Base-by-base conservation (phyloP, 2,113 vertebrate genomes). In the Crypturellus undulatus region DNA sequence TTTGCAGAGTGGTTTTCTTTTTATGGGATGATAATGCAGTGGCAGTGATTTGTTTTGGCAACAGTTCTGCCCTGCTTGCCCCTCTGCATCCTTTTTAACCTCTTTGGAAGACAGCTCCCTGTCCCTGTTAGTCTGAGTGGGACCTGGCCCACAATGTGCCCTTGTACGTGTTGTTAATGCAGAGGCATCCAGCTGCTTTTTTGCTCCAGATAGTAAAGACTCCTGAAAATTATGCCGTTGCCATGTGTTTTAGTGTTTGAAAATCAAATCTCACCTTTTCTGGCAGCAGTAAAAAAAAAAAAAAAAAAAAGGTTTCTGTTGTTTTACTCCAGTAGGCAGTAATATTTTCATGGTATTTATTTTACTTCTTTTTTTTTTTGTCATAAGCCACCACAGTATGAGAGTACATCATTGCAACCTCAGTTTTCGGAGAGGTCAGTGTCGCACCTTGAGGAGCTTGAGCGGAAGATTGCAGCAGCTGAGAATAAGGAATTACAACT, bases 401-500 rank as follows among this genome's bases (percentile, higher is more conserved):
- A 98, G 87, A 96, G 84, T 15, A 64, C 96, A 78, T 82, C 97
- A 3, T 94, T 97, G 43, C 98, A 98, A 36, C 59, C 95, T 95
- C 90, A 95, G 9, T 32, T 96, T 94, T 88, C 96, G 32, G 98
- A 98, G 70, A 96, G 96, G 40, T 78, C 97, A 59, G 60, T 97
- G 11, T 93, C 97, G 43, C 97, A 96, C 81, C 96, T 97, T 19
- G 98, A 98, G n/a, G 98, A 99, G 26, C 97, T 98, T n/a, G 97
- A 98, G n/a, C 96, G 97, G 81, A 99, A 98, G 87, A 94, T 99
- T 76, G 98, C 97, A 10, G 97, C 98, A 40, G 96, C 98, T 20
- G 98, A 99, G 95, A 98, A 97, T 91, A 99, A 99, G 87, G 97
- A 99, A 32, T 87, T 98, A 38, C 98, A 98, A 13, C 97, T 99